Base-by-base conservation (phyloP, 1,140 invertebrate species). In the Homalodisca vitripennis region DNA sequence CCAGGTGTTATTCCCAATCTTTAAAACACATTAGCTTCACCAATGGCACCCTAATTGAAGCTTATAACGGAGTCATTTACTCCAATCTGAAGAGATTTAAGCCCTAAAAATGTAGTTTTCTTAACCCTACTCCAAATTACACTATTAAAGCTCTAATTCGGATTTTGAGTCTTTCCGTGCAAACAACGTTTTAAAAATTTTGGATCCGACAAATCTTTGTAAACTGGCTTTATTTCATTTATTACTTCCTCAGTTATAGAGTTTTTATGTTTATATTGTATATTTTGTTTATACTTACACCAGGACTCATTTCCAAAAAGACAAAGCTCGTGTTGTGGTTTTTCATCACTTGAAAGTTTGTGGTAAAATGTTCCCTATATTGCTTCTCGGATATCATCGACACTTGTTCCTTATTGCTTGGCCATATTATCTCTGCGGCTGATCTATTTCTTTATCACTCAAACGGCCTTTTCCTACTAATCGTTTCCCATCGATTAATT, bases 121-220 rank as follows among this genome's bases (percentile, higher is more conserved):
- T 69, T 71, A 55, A 68, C 69, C 51, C 55, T 70, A 13, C 68
- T 66, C 75, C 73, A 75, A 67, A 75, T 72, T 48, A 69, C 32
- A 27, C 32, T 48, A 67, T 74, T 68, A 26, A 75, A 63, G n/a
- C n/a, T n/a, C n/a, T n/a, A n/a, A n/a, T n/a, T n/a, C n/a, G n/a
- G n/a, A n/a, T n/a, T n/a, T n/a, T n/a, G n/a, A n/a, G n/a, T n/a
- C n/a, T n/a, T n/a, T n/a, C n/a, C n/a, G n/a, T n/a, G n/a, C n/a
- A n/a, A n/a, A n/a, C n/a, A n/a, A n/a, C n/a, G n/a, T n/a, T n/a
- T n/a, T n/a, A n/a, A n/a, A n/a, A n/a, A n/a, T n/a, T n/a, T n/a
- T n/a, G n/a, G n/a, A n/a, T n/a, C n/a, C n/a, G n/a, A n/a, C n/a
- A n/a, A n/a, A n/a, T n/a, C n/a, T n/a, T n/a, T n/a, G n/a, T n/a